A percentile compares a stretch with the other conserved stretches of the same genome.
These are phyloP conservation scores for Lithobius niger DNA, from an alignment of 1,140 invertebrate species.

Conservation along the genomic window DNA sequence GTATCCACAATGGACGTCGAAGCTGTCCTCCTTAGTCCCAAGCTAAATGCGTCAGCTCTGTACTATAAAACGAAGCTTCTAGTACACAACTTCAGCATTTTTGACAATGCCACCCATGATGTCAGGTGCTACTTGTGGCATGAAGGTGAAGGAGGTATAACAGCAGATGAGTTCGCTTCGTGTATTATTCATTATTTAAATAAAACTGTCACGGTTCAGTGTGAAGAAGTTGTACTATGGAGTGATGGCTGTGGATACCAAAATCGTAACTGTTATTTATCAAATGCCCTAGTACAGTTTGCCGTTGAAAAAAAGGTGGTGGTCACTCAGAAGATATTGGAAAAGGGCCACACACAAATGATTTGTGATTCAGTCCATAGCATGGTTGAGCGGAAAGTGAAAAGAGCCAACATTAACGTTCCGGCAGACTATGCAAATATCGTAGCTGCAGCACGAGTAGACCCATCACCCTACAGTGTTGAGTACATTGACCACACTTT, in stretches of 20 bases:
- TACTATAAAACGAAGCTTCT: slow-evolving; percentile 34
- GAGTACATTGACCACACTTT: not conserved
- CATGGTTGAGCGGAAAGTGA: not conserved
- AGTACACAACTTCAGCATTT: slow-evolving; percentile 34
- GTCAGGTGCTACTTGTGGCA: slow-evolving; percentile 31
- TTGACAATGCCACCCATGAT: slow-evolving; percentile 26
- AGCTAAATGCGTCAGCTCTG: slow-evolving; percentile 27
- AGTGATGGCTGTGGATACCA: slow-evolving; percentile 16
- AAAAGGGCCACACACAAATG: slow-evolving; percentile 6
- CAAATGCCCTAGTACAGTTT: not conserved
- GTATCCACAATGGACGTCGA: too few relatives aligned
- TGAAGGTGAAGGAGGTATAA: slow-evolving; percentile 29
- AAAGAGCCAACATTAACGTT: not conserved
- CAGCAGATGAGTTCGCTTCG: slow-evolving; percentile 29
- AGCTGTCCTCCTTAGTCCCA: too few relatives aligned
- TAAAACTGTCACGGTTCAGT: not conserved
- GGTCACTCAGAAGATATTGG: slow-evolving; percentile 1
- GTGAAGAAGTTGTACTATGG: slow-evolving; percentile 14
- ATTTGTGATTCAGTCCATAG: not conserved
- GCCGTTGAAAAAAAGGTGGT: not conserved
- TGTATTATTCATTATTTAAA: slow-evolving; percentile 28
- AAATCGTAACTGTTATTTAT: not conserved
- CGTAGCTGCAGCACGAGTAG: not conserved
- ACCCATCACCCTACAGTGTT: not conserved
- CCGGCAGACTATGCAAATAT: not conserved